Evolutionary conservation across 2,797 vertebrate genomes (phyloP).

Genomic region (Pseudochirops cupreus): DNA sequence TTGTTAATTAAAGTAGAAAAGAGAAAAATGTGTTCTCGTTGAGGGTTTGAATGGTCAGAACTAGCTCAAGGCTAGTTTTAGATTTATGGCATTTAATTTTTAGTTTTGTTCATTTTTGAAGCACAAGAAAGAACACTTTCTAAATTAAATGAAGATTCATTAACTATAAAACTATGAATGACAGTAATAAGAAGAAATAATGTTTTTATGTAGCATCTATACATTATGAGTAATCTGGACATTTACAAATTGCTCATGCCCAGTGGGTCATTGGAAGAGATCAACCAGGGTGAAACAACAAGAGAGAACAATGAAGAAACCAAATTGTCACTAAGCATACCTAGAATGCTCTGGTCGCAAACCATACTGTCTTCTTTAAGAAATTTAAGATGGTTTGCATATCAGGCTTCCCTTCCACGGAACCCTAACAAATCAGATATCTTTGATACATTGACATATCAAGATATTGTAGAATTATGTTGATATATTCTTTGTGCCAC

Average conservation of each 20-base stretch:
- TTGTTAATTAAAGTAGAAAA: conserved; percentile 24
- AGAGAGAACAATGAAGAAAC: background rate
- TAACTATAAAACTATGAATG: background rate
- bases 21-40: background rate
- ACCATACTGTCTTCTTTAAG: background rate
- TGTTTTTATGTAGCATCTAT: background rate
- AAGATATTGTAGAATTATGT: background rate
- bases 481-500: background rate
- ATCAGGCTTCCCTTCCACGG: background rate
- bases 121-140: background rate
- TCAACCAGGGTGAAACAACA: background rate
- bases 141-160: background rate
- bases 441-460: background rate
- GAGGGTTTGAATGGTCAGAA: background rate
- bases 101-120: background rate
- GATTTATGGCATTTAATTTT: background rate
- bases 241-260: background rate
- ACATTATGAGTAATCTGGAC: background rate
- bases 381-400: background rate
- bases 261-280: background rate
- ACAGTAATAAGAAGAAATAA: background rate
- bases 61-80: conserved; percentile 44
- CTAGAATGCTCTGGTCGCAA: background rate
- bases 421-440: background rate
- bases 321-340: background rate